Conservation (phyloP, 2,888 invertebrate genomes). For the Euproctis similis region DNA sequence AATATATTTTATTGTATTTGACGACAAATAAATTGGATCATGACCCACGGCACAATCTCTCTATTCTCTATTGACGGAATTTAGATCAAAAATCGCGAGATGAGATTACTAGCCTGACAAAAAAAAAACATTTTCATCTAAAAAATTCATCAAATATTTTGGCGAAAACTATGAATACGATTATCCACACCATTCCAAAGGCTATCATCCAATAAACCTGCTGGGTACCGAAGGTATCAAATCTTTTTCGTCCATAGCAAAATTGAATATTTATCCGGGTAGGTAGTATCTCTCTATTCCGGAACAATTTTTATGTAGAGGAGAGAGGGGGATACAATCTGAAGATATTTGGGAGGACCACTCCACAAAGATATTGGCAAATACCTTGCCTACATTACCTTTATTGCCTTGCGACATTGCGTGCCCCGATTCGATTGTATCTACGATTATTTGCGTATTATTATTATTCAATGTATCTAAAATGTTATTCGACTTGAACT, state of each 20-base stretch:
- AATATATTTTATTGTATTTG: conserved; percentile 5
- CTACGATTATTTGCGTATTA: conserved; percentile 58
- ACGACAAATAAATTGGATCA: conserved; percentile 12
- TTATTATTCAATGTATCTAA: conserved; percentile 57
- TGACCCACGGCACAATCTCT: conserved; percentile 8
- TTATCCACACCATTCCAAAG: conserved; percentile 72
- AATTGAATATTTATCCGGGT: conserved; percentile 76
- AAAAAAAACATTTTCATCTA: conserved; percentile 43
- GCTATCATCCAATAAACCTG: conserved; percentile 72
- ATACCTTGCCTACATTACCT: conserved; percentile 74
- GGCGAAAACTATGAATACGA: conserved; percentile 70
- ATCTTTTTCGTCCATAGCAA: conserved; percentile 74
- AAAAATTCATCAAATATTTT: conserved; percentile 50
- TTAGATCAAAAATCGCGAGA: conserved; percentile 27
- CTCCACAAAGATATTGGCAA: conserved; percentile 71
- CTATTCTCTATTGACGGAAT: conserved; percentile 28
- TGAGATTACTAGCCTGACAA: conserved; percentile 32
- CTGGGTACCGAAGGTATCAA: conserved; percentile 72
- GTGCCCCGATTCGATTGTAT: conserved; percentile 60
- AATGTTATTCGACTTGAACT: conserved; percentile 47
- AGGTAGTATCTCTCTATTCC: conserved; percentile 75
- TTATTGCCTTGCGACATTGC: conserved; percentile 68
- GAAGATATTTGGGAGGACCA: conserved; percentile 72
- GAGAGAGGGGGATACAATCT: conserved; percentile 74
- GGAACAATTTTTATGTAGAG: conserved; percentile 75